Conservation (phyloP, 2,113 vertebrate genomes). For the Casuarius casuarius region DNA sequence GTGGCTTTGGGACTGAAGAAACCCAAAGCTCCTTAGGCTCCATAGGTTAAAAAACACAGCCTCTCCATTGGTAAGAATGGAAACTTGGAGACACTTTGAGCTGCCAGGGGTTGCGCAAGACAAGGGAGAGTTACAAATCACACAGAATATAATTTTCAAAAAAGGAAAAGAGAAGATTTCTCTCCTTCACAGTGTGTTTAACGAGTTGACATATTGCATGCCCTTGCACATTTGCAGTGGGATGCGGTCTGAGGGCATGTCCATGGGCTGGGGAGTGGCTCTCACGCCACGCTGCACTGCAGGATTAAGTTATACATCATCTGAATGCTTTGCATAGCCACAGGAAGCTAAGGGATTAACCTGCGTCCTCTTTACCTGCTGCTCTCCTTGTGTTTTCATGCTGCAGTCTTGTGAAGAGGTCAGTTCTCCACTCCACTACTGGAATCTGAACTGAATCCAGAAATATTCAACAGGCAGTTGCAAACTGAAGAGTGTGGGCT, state of each 20-base stretch:
- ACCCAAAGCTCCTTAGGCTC: not conserved
- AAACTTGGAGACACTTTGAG: not conserved
- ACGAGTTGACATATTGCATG: not conserved
- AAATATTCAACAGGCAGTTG: not conserved
- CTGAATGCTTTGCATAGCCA: not conserved
- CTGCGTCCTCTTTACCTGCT: not conserved
- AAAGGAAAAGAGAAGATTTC: not conserved
- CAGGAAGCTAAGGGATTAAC: not conserved
- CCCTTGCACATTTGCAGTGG: not conserved
- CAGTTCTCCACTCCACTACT: not conserved
- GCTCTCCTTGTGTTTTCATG: not conserved
- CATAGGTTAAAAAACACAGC: not conserved
- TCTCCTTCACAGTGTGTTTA: not conserved
- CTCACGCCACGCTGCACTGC: not conserved
- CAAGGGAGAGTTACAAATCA: not conserved
- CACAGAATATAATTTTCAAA: not conserved
- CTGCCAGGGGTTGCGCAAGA: not conserved
- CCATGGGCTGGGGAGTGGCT: not conserved
- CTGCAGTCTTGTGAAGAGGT: not conserved
- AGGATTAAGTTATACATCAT: not conserved
- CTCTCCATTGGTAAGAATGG: not conserved
- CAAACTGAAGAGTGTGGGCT: not conserved
- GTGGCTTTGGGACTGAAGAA: not conserved
- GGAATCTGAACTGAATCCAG: not conserved
- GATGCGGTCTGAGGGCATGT: not conserved